phyloP scores from a whole-genome alignment of 2,888 invertebrate genomes.

The Xestobium rufovillosum region DNA sequence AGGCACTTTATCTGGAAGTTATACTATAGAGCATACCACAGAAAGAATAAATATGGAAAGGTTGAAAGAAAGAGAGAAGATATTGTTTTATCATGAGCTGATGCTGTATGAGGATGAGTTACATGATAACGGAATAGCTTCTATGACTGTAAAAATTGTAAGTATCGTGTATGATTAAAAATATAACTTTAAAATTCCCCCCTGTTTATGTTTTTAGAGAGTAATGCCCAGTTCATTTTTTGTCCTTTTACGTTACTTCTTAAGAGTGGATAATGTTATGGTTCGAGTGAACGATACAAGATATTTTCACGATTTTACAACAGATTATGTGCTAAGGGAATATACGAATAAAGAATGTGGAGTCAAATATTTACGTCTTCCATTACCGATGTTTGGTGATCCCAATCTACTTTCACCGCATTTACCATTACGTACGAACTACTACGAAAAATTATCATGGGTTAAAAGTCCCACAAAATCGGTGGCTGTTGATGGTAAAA shows the following conservation, averaged over 20 bases:
- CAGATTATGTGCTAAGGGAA: conserved; percentile 74
- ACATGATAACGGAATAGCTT: conserved; percentile 94
- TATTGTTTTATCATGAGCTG: conserved; percentile 89
- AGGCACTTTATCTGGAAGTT: conserved; percentile 63
- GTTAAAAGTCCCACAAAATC: too few relatives aligned
- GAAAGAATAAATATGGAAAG: conserved; percentile 80
- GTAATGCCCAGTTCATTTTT: conserved; percentile 95
- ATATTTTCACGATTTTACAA: conserved; percentile 69
- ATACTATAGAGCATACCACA: conserved; percentile 55
- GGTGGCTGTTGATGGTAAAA: too few relatives aligned
- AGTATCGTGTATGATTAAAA: conserved; percentile 42
- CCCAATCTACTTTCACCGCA: conserved; percentile 61
- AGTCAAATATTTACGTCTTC: conserved; percentile 58
- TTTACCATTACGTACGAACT: conserved; percentile 50
- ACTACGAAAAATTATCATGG: conserved; percentile 40
- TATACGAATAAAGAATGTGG: conserved; percentile 72
- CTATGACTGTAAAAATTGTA: conserved; percentile 88
- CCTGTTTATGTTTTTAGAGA: conserved; percentile 54
- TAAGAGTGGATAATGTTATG: conserved; percentile 90
- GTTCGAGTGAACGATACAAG: conserved; percentile 83
- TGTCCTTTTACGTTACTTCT: conserved; percentile 80
- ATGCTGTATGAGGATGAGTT: conserved; percentile 96
- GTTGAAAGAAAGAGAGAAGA: conserved; percentile 82
- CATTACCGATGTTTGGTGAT: conserved; percentile 54
- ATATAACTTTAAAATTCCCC: conserved; percentile 7